A percentile compares a stretch with the other conserved stretches of the same genome.
These are phyloP conservation scores for Drosophila hamatofila DNA, from an alignment of 2,888 invertebrate genomes.

Conservation along the genomic window DNA sequence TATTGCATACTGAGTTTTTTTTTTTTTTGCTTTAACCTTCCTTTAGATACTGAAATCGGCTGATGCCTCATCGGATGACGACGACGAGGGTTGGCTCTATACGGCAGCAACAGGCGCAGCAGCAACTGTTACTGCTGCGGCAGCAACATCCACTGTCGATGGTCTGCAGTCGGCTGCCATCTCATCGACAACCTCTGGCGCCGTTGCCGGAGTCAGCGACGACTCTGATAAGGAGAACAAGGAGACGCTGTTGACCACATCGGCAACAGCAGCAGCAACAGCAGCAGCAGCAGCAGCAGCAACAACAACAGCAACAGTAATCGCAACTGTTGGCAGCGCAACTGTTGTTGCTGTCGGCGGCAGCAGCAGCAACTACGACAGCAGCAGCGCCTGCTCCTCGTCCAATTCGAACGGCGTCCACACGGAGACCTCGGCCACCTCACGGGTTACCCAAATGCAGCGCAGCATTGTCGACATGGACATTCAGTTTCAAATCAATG, in stretches of 20 bases:
- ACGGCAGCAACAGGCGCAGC: constrained; percentile 65
- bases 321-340: constrained; percentile 21
- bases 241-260: constrained; percentile 70
- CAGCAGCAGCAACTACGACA: constrained; percentile 76
- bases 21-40: constrained; percentile 18
- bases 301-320: constrained; percentile 19
- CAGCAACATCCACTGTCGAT: constrained; percentile 57
- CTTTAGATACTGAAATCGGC: constrained; percentile 84
- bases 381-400: constrained; percentile 79
- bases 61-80: constrained; percentile 88
- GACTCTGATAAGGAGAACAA: constrained; percentile 85
- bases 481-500: constrained; percentile 79
- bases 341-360: constrained; percentile 38
- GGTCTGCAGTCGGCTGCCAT: constrained; percentile 80
- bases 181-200: constrained; percentile 75
- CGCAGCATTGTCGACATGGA: constrained; percentile 64
- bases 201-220: constrained; percentile 62
- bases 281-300: constrained; percentile 16
- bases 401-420: constrained; percentile 76
- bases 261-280: constrained; percentile 40
- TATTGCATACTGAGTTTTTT: constrained; percentile 49
- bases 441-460: constrained; percentile 82
- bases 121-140: constrained; percentile 28
- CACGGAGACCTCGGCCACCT: constrained; percentile 76
- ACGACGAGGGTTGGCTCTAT: constrained; percentile 86